Evolutionary conservation across 2,797 vertebrate genomes (phyloP), one percentile per base, ranked within the genome.

Genomic region (Oreochromis mossambicus): DNA sequence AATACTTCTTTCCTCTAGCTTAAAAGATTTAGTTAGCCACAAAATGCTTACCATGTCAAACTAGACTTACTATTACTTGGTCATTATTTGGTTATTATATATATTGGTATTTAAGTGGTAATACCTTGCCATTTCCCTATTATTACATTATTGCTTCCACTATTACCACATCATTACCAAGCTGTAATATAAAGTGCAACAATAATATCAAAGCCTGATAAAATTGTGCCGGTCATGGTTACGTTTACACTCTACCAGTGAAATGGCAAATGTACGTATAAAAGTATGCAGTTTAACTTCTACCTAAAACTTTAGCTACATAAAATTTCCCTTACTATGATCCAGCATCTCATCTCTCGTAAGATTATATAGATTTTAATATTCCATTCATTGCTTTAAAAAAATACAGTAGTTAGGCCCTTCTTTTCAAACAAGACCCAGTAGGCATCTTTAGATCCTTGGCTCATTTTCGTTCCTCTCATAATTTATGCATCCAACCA

Each of bases 401-500:
- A 89, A 83, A 50, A 56, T n/a, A 75, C 26, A 48, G 43, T n/a
- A 66, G 6, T 66, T 76, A 66, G 89, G 55, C 75, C 55, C 77
- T 78, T 85, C 26, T 29, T 82, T 87, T 85, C 79, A 79, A 87
- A 86, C 76, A 51, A 88, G 84, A 87, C 83, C 81, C 79, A 78
- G 46, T 32, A 63, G 78, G 41, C 78, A 86, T 77, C 73, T 56
- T 82, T 77, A 83, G 68, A 91, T 86, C 52, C 51, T 86, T 43
- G 4, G 46, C 29, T 84, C 36, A 50, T 51, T 78, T 43, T 83
- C 68, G 3, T 63, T 77, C 80, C 19, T 11, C 85, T 63, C 10
- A 46, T 90, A 88, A 93, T 90, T 83, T 76, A 88, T 90, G 79
- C 81, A 80, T 73, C 77, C 17, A 8, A 78, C 82, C 75, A 80